Conservation (phyloP, 2,888 invertebrate genomes). For the Nephrotoma appendiculata region DNA sequence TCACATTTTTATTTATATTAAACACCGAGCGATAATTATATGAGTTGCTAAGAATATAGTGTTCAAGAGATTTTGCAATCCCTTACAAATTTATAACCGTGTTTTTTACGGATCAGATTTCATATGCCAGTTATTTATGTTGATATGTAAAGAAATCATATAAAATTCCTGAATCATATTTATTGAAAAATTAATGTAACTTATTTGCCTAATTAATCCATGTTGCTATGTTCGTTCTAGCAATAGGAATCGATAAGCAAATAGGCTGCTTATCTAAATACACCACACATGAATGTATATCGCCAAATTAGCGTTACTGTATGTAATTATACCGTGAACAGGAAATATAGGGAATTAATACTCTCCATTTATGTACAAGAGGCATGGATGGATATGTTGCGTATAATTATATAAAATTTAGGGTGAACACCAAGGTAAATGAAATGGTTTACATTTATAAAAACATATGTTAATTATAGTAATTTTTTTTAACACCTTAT, state of each 20-base stretch:
- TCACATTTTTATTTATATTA: background rate
- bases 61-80: background rate
- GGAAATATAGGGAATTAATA: background rate
- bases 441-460: background rate
- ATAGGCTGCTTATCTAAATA: background rate
- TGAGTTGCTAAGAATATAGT: background rate
- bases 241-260: background rate
- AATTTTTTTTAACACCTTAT: background rate
- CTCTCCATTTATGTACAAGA: background rate
- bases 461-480: background rate
- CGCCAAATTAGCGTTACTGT: background rate
- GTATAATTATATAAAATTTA: background rate
- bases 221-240: too few species aligned
- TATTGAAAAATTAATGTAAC: too few species aligned
- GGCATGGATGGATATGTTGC: too few species aligned
- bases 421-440: background rate
- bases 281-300: background rate
- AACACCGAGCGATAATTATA: background rate
- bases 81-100: background rate
- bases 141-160: background rate
- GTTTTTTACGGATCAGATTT: background rate
- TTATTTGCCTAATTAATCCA: background rate
- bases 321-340: background rate
- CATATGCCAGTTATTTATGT: background rate
- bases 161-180: background rate